Percentiles rank a stretch among this genome's conserved stretches.
Evolutionary conservation across 1,140 invertebrate genomes (phyloP).

Genomic region (Procambarus clarkii): DNA sequence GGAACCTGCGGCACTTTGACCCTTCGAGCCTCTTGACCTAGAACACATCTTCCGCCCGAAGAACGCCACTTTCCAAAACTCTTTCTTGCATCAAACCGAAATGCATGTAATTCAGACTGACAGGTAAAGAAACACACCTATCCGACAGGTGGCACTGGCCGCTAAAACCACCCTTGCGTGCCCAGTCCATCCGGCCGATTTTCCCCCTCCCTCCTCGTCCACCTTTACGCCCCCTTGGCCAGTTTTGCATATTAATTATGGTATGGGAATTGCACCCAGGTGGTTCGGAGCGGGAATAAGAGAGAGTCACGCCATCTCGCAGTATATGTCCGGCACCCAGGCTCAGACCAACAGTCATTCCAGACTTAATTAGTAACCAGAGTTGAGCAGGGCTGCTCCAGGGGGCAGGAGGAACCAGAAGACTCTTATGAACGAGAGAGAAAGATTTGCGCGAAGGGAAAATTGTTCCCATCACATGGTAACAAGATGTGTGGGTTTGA

Average conservation of each 20-base stretch:
- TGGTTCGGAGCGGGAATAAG: conserved; percentile 65
- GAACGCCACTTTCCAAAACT: conserved; percentile 57
- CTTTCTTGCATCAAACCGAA: conserved; percentile 68
- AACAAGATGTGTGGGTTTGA: conserved; percentile 1
- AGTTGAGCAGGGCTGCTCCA: conserved; percentile 55
- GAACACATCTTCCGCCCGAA: conserved; percentile 25
- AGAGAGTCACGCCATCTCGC: conserved; percentile 66
- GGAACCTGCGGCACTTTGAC: conserved; percentile 11
- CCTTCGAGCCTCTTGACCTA: conserved; percentile 14
- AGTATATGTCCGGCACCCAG: conserved; percentile 61
- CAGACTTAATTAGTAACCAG: conserved; percentile 66
- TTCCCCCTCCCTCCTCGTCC: background rate
- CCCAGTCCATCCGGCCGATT: background rate
- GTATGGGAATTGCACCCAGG: conserved; percentile 69
- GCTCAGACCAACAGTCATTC: conserved; percentile 68
- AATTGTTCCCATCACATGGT: conserved; percentile 10
- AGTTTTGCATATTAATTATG: conserved; percentile 69
- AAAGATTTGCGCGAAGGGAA: conserved; percentile 4
- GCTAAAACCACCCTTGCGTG: background rate
- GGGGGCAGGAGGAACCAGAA: conserved; percentile 26
- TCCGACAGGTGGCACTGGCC: background rate
- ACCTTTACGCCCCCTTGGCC: conserved; percentile 29
- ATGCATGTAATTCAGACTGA: conserved; percentile 68
- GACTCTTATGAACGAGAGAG: conserved; percentile 45
- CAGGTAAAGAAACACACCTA: conserved; percentile 49